Percentiles rank a stretch among this genome's conserved stretches.
Conservation (phyloP, 1,140 invertebrate species). For the Drosophila sp. region DNA sequence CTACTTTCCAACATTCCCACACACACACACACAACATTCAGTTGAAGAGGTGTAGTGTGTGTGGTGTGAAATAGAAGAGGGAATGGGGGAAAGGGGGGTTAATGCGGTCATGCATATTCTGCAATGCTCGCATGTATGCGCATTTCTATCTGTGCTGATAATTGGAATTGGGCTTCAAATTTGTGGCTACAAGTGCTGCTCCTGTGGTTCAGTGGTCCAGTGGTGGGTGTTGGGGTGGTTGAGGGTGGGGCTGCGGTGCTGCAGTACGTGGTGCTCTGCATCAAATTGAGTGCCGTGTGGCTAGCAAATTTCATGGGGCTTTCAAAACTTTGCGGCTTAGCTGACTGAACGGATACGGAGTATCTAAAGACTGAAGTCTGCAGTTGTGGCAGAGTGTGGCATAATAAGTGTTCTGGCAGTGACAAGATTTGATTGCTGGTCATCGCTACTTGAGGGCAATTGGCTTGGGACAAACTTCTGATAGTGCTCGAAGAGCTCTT, state of each 20-base stretch:
- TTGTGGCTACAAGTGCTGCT: slow-evolving; percentile 64
- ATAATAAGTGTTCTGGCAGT: slow-evolving; percentile 43
- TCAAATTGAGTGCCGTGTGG: slow-evolving; percentile 78
- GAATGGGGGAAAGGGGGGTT: too few relatives aligned
- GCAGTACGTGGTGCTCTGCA: slow-evolving; percentile 48
- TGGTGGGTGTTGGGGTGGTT: too few relatives aligned
- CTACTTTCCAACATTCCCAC: slow-evolving; percentile 12
- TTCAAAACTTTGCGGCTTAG: slow-evolving; percentile 78
- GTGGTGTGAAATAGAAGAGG: neutral
- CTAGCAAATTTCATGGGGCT: slow-evolving; percentile 75
- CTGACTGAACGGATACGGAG: slow-evolving; percentile 1
- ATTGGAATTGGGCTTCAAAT: slow-evolving; percentile 83
- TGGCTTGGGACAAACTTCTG: slow-evolving; percentile 26
- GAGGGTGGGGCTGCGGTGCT: slow-evolving; percentile 20
- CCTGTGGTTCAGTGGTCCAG: slow-evolving; percentile 23
- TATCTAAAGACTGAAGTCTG: slow-evolving; percentile 24
- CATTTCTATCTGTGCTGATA: slow-evolving; percentile 76
- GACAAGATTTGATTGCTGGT: slow-evolving; percentile 37
- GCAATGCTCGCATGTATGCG: slow-evolving; percentile 51
- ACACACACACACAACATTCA: slow-evolving; percentile 10
- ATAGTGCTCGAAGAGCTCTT: slow-evolving; percentile 20
- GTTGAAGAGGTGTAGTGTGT: slow-evolving; percentile 9
- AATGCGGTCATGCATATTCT: slow-evolving; percentile 53
- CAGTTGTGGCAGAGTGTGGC: slow-evolving; percentile 1
- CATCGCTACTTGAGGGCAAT: slow-evolving; percentile 13